Conservation (phyloP, 2,888 invertebrate species). For the Drosophila monieri region DNA sequence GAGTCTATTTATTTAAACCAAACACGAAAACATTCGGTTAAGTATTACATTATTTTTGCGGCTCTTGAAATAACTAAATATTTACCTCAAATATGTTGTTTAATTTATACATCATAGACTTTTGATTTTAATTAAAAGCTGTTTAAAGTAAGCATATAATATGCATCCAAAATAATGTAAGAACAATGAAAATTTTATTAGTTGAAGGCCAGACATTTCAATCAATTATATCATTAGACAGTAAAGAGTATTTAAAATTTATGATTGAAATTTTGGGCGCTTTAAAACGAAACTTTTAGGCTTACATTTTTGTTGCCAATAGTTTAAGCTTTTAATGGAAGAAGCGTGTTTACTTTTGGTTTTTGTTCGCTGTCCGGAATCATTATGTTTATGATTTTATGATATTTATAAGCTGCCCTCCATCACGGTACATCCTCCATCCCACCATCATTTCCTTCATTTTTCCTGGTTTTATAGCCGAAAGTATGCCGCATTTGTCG, state of each 20-base stretch:
- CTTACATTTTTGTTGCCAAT: constrained; percentile 43
- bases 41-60: neutral
- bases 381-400: constrained; percentile 16
- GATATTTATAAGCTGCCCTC: constrained; percentile 34
- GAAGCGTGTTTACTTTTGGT: constrained; percentile 47
- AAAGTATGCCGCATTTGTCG: constrained; percentile 35
- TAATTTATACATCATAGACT: neutral
- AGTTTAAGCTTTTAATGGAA: constrained; percentile 74
- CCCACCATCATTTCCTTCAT: constrained; percentile 19
- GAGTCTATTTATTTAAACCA: neutral
- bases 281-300: constrained; percentile 19
- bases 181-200: neutral
- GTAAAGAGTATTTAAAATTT: neutral
- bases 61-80: neutral
- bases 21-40: neutral
- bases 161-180: neutral
- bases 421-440: constrained; percentile 15
- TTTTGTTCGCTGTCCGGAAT: constrained; percentile 9
- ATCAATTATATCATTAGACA: neutral
- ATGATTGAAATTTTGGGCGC: neutral
- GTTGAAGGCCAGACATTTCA: neutral
- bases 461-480: constrained; percentile 53
- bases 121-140: neutral
- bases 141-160: neutral
- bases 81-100: neutral